These are phyloP conservation scores for Alexandromys fortis DNA, from an alignment of 2,113 vertebrate genomes.

Conservation along the genomic window DNA sequence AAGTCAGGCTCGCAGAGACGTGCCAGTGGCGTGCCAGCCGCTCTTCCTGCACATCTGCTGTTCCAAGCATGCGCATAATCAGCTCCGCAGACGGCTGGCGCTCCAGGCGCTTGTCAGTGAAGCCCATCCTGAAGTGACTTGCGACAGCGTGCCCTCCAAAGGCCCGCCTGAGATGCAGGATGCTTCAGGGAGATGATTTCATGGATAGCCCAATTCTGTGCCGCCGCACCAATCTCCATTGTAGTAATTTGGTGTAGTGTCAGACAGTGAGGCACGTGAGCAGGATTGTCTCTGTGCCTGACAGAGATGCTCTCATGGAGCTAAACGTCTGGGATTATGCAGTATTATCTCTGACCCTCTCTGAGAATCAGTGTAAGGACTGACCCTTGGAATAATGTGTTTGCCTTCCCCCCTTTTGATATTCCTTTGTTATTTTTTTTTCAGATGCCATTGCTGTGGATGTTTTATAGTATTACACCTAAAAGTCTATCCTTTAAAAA, in stretches of 20 bases:
- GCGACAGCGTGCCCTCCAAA: constrained; percentile 27
- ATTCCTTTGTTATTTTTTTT: background rate
- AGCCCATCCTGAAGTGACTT: constrained; percentile 51
- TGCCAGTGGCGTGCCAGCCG: constrained; percentile 52
- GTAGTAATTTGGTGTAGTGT: background rate
- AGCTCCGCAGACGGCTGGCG: constrained; percentile 25
- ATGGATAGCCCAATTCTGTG: background rate
- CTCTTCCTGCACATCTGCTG: constrained; percentile 71
- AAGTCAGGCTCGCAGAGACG: background rate
- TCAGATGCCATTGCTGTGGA: background rate
- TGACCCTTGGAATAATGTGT: background rate
- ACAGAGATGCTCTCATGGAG: background rate
- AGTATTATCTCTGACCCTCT: background rate
- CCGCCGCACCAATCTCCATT: background rate
- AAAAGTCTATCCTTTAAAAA: constrained; percentile 27
- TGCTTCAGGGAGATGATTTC: background rate
- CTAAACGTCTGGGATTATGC: background rate
- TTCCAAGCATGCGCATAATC: constrained; percentile 65
- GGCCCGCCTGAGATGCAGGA: background rate
- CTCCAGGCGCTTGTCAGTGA: constrained; percentile 47
- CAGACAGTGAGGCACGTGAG: background rate
- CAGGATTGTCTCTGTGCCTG: background rate
- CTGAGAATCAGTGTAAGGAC: constrained; percentile 30
- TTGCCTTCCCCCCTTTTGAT: background rate
- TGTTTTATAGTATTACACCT: constrained; percentile 3